Percentiles rank a stretch among this genome's conserved stretches.
phyloP scores from a whole-genome alignment of 2,888 invertebrate species.

The Antheraea assamensis region DNA sequence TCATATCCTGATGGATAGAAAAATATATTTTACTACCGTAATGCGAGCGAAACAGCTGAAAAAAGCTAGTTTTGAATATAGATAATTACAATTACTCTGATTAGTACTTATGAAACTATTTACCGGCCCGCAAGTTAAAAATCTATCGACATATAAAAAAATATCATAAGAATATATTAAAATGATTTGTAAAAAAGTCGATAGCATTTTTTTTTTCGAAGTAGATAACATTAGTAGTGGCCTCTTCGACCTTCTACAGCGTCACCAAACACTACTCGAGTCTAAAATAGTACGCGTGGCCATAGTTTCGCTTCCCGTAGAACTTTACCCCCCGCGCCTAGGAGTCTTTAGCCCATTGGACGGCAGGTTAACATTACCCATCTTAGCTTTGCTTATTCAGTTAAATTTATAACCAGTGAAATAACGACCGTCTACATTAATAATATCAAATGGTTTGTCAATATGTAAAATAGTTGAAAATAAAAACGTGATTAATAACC shows the following conservation, averaged over 20 bases:
- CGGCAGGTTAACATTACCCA: neutral
- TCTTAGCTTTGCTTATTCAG: neutral
- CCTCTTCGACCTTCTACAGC: no score
- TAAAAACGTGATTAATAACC: neutral
- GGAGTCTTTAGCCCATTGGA: neutral
- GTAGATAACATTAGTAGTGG: no score
- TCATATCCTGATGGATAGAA: no score
- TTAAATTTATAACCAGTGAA: neutral
- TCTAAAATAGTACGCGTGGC: neutral
- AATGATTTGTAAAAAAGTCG: no score
- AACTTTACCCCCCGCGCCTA: neutral
- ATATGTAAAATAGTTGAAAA: neutral
- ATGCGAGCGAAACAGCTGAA: no score
- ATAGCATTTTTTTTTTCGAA: no score
- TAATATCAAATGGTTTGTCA: neutral
- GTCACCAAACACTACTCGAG: no score
- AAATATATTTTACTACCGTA: no score
- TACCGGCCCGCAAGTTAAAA: neutral
- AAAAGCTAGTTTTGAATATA: no score
- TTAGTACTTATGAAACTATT: no score
- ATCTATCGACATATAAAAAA: neutral
- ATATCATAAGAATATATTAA: no score
- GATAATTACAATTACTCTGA: no score
- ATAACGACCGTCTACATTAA: neutral
- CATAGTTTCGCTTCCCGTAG: neutral